phyloP scores from a whole-genome alignment of 2,113 vertebrate species.

The Anthoscopus minutus region DNA sequence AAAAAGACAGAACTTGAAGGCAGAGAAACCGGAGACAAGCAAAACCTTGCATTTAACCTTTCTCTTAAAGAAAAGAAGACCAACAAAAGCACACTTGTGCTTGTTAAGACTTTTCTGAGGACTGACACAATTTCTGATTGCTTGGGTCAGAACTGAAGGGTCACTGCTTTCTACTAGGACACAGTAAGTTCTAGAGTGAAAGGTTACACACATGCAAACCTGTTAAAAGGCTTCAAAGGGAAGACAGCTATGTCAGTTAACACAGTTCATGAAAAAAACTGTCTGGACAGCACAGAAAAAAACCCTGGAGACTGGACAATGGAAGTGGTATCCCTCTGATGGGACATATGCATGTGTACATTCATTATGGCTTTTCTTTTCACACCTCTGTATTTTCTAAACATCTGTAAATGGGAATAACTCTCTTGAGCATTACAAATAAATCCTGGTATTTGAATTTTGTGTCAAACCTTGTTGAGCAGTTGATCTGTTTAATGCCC shows the following conservation, averaged over 20 bases:
- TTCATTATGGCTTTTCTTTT: neutral
- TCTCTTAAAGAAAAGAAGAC: neutral
- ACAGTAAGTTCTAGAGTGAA: neutral
- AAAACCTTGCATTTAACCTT: neutral
- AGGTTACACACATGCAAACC: neutral
- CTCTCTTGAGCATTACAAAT: neutral
- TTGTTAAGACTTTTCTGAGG: neutral
- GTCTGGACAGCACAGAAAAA: neutral
- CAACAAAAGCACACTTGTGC: neutral
- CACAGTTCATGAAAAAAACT: neutral
- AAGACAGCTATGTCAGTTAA: neutral
- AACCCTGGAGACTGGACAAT: fast-evolving
- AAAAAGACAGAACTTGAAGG: neutral
- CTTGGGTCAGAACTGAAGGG: neutral
- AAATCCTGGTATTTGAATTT: neutral
- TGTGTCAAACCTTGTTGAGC: neutral
- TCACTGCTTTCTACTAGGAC: neutral
- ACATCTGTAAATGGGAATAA: neutral
- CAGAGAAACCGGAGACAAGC: neutral
- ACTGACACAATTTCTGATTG: neutral
- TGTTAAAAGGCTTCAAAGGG: neutral
- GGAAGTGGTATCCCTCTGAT: neutral
- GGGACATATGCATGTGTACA: neutral
- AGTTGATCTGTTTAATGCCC: neutral
- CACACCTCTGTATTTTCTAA: neutral